Base-by-base conservation (phyloP, 1,140 invertebrate species). In the Kradibia gibbosae region DNA sequence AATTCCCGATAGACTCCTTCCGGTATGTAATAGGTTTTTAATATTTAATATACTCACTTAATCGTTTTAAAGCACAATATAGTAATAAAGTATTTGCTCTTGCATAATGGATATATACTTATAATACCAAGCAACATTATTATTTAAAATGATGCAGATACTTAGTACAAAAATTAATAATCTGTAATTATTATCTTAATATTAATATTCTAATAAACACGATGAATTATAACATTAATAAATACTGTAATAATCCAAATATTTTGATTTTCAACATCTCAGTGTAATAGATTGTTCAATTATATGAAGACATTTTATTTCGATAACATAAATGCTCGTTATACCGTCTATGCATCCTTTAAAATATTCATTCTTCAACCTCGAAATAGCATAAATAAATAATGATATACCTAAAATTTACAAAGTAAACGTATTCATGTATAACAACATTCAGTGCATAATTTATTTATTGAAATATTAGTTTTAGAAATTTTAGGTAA, bases 401-500 rank as follows among this genome's bases (percentile, higher is more conserved):
- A n/a, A n/a, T n/a, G n/a, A n/a, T n/a, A n/a, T n/a, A n/a, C n/a
- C n/a, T n/a, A n/a, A n/a, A n/a, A n/a, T n/a, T n/a, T 57, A 31
- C 65, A 71, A 31, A 57, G 36, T 31, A 39, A 71, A 67, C 31
- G 25, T 67, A 42, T 36, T 36, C 60, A 20, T 62, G 31, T 17
- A 67, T 65, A 22, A 67, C 42, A 7, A 53, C 72, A 78, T 78
- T 20, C 42, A 45, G 11, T 67, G 25, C 13, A 45, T 45, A 65
- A 76, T 62, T 34, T 53, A 70, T 67, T 62, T 62, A 53, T 70
- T 78, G 28, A 78, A 67, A 31, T 67, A 67, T 48, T 67, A 67
- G 13, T 34, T 3, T 1, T 67, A 67, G 15, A 62, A 31, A 25
- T 28, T 76, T n/a, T 76, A 45, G n/a, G 20, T 25, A 65, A 15